A percentile compares a stretch with the other conserved stretches of the same genome.
phyloP scores from a whole-genome alignment of 2,888 invertebrate genomes.

The Zaprionus bogoriensis region DNA sequence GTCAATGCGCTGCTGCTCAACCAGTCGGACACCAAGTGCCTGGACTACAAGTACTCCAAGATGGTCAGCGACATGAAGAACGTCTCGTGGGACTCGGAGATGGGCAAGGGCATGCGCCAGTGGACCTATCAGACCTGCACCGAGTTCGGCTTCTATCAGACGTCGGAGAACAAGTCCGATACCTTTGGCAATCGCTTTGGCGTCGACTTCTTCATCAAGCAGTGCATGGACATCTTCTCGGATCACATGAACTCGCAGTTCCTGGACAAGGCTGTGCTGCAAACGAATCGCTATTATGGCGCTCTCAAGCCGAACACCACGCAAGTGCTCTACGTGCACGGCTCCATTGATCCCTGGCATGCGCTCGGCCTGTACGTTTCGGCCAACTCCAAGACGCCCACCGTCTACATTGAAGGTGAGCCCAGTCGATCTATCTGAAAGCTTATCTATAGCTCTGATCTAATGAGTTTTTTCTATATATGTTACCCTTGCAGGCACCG shows the following conservation, averaged over 20 bases:
- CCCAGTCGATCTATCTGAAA: not conserved
- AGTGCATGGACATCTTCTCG: slow-evolving; percentile 93
- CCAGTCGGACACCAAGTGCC: slow-evolving; percentile 88
- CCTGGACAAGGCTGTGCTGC: slow-evolving; percentile 85
- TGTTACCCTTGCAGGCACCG: slow-evolving; percentile 92
- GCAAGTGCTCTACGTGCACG: slow-evolving; percentile 93
- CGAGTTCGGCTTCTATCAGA: slow-evolving; percentile 98
- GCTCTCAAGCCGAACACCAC: slow-evolving; percentile 87
- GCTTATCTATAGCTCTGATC: not conserved
- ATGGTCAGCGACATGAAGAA: slow-evolving; percentile 88
- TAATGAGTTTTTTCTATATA: not conserved
- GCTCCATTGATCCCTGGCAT: slow-evolving; percentile 95
- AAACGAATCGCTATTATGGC: slow-evolving; percentile 92
- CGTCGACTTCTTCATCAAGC: slow-evolving; percentile 89
- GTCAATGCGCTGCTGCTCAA: slow-evolving; percentile 89
- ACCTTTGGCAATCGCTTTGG: slow-evolving; percentile 91
- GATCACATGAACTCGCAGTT: slow-evolving; percentile 86
- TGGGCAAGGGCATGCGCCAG: slow-evolving; percentile 88
- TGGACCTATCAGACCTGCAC: slow-evolving; percentile 98
- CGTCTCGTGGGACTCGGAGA: slow-evolving; percentile 88
- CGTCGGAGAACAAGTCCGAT: slow-evolving; percentile 85
- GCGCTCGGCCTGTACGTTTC: slow-evolving; percentile 88
- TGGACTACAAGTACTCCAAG: slow-evolving; percentile 92
- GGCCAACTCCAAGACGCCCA: slow-evolving; percentile 84
- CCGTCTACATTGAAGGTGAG: slow-evolving; percentile 89